Evolutionary conservation across 37 sponge, comb jelly and placozoan species (phyloP).

Genomic region (Hormiphora californensis): DNA sequence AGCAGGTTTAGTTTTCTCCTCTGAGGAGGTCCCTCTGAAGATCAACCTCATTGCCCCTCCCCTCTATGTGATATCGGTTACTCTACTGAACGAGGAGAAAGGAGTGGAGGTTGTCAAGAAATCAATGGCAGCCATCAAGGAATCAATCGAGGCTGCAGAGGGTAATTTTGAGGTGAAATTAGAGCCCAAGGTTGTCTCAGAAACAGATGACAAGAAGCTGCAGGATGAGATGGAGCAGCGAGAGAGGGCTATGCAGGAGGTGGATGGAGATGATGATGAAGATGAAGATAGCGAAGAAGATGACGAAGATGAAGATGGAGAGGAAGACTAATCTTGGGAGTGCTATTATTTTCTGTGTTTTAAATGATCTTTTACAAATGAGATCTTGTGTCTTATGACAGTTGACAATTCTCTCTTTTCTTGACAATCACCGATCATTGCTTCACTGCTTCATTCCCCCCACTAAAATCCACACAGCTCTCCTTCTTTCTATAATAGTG

Average conservation of each 20-base stretch:
- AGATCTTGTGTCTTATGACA: too few relatives aligned
- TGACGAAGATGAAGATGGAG: constrained; percentile 79
- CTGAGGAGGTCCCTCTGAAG: constrained; percentile 78
- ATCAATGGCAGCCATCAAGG: constrained; percentile 77
- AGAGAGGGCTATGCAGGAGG: constrained; percentile 72
- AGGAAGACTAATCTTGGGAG: constrained; percentile 54
- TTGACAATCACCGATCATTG: too few relatives aligned
- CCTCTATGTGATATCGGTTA: constrained; percentile 87
- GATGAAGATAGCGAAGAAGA: constrained; percentile 52
- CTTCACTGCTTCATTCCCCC: too few relatives aligned
- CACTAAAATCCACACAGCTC: too few relatives aligned
- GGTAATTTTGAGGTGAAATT: constrained; percentile 76
- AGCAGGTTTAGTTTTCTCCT: constrained; percentile 71
- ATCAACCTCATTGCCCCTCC: constrained; percentile 98
- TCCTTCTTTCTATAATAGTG: too few relatives aligned
- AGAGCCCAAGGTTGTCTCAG: constrained; percentile 97
- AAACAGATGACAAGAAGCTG: constrained; percentile 82
- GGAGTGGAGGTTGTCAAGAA: constrained; percentile 79
- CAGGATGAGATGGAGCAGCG: constrained; percentile 80
- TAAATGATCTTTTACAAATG: too few relatives aligned
- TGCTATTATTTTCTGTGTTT: background rate
- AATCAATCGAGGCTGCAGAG: constrained; percentile 81
- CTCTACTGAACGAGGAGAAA: constrained; percentile 79
- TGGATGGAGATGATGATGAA: constrained; percentile 64
- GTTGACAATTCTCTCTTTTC: too few relatives aligned